These are phyloP conservation scores for Bradynema listronoti DNA, from an alignment of 1,140 invertebrate genomes.

Conservation along the genomic window DNA sequence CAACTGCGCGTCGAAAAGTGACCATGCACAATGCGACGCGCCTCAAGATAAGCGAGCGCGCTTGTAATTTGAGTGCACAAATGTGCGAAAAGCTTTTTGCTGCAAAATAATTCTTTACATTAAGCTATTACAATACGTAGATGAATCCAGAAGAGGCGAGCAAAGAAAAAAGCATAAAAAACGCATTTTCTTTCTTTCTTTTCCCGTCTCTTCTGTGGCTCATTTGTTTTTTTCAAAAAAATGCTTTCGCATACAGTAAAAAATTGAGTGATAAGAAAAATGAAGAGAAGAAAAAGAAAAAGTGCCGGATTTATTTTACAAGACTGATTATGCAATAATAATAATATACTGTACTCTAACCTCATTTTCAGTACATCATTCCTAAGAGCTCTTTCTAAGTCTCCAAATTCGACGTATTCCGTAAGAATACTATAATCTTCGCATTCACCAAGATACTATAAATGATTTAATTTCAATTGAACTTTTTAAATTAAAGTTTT, in stretches of 20 bases:
- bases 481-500: background rate
- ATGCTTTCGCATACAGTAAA: no score
- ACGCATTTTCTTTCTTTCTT: no score
- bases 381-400: slow-evolving; percentile 9
- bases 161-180: no score
- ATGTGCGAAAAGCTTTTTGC: slow-evolving; percentile 6
- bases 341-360: no score
- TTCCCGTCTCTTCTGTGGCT: no score
- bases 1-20: slow-evolving; percentile 31
- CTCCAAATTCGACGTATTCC: slow-evolving; percentile 15
- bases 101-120: background rate
- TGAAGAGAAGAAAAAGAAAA: no score
- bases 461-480: background rate
- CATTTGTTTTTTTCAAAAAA: no score
- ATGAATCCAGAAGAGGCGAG: no score
- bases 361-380: background rate
- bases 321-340: no score
- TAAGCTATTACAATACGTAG: no score
- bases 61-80: slow-evolving; percentile 24
- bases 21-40: slow-evolving; percentile 28
- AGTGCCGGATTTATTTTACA: no score
- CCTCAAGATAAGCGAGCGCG: slow-evolving; percentile 26
- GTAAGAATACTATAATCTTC: slow-evolving; percentile 28
- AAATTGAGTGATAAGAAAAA: no score
- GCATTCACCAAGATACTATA: slow-evolving; percentile 25